Evolutionary conservation across 2,797 vertebrate genomes (phyloP), one percentile per base, ranked within the genome.

Genomic region (Neosilurus mollespiculum): DNA sequence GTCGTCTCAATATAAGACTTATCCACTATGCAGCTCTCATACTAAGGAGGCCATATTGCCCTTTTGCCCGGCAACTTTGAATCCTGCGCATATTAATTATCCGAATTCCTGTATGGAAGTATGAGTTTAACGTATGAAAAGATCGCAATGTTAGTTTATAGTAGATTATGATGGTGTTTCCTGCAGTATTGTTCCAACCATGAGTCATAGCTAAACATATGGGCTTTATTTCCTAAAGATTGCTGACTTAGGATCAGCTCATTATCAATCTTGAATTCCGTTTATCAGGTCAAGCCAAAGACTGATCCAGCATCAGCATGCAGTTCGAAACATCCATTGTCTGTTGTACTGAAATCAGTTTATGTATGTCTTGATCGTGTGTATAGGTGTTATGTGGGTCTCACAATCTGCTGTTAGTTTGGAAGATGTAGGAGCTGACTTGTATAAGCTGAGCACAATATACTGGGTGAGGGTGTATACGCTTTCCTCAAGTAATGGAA

Each of bases 281-380:
- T 69, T 53, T 22, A 66, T 56, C 77, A 80, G 53, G 67, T 49
- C 56, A 75, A 66, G 51, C 71, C 71, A 75, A 82, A 82, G 51
- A 76, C 82, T 82, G 71, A 66, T 66, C 30, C 71, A 65, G 72
- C 51, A 77, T 77, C 81, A 76, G 81, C 51, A 51, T 70, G 72
- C 59, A 64, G 70, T 72, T 34, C 71, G 56, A 83, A 12, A 59
- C 66, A 34, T 51, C 54, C 34, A 43, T 11, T 49, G 53, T 51
- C 34, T 67, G 34, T 76, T 76, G 71, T 81, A 58, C 51, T 30
- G 67, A 73, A 64, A 73, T 18, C 6, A 16, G 51, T 34, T 79
- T 72, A 9, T 72, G 67, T 69, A 69, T 78, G 56, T 71, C 20
- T 37, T 66, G 71, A 70, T 53, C 64, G 62, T 43, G n/a, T 59